Percentiles rank a stretch among this genome's conserved stretches.
Conservation (phyloP, 1,140 invertebrate species). For the Drepana arcuata region DNA sequence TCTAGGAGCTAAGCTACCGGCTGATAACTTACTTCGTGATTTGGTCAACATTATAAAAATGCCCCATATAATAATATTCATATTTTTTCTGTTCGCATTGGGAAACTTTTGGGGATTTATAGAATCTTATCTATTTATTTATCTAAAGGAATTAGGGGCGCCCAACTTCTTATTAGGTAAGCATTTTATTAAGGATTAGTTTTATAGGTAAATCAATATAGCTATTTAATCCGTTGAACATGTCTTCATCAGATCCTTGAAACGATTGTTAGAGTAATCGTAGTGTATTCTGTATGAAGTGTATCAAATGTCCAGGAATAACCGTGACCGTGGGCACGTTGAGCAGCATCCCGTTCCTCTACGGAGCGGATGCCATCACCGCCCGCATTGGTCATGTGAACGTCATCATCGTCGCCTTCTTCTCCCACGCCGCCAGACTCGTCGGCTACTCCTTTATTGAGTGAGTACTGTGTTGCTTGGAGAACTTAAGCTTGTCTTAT, state of each 20-base stretch:
- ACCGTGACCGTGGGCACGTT: constrained; percentile 87
- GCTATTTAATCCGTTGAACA: background rate
- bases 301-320: constrained; percentile 72
- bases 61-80: constrained; percentile 82
- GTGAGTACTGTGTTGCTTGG: constrained; percentile 69
- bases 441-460: constrained; percentile 88
- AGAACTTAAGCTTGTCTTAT: background rate
- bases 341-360: constrained; percentile 86
- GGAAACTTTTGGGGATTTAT: constrained; percentile 90
- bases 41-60: constrained; percentile 80
- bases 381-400: constrained; percentile 85
- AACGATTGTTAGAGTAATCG: constrained; percentile 7
- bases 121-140: constrained; percentile 88
- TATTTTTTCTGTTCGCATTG: constrained; percentile 82
- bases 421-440: constrained; percentile 83
- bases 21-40: constrained; percentile 80
- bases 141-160: constrained; percentile 84
- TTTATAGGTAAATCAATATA: no score
- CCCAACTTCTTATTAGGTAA: constrained; percentile 85
- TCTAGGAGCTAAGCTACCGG: constrained; percentile 79
- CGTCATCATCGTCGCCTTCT: constrained; percentile 85
- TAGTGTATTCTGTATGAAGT: constrained; percentile 20
- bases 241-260: constrained; percentile 7
- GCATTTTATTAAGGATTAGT: constrained; percentile 25
- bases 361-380: constrained; percentile 85